phyloP scores from a whole-genome alignment of 2,888 invertebrate genomes.

The Drosophila sordidula region DNA sequence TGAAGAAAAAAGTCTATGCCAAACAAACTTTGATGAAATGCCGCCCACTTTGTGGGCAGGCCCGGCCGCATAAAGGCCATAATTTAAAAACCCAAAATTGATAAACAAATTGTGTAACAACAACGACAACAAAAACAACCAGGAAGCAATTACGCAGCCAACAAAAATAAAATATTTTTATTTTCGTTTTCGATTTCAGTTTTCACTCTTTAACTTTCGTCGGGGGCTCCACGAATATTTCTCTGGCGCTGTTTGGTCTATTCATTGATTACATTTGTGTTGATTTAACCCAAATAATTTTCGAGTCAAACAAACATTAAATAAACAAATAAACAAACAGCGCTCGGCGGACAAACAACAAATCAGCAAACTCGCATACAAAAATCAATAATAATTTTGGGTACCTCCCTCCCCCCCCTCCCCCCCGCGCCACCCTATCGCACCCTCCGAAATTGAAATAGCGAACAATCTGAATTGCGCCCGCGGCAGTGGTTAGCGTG shows the following conservation, averaged over 20 bases:
- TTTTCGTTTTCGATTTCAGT: constrained; percentile 18
- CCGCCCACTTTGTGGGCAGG: constrained; percentile 17
- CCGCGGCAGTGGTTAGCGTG: constrained; percentile 4
- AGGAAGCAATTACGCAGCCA: constrained; percentile 52
- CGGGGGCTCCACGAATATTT: constrained; percentile 2
- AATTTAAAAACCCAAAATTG: constrained; percentile 21
- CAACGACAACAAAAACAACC: constrained; percentile 11
- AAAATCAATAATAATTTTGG: constrained; percentile 66
- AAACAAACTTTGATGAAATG: constrained; percentile 33
- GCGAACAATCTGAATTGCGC: constrained; percentile 13
- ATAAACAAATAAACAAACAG: constrained; percentile 64
- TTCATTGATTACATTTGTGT: constrained; percentile 72
- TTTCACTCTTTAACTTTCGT: constrained; percentile 41
- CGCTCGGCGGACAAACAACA: constrained; percentile 51
- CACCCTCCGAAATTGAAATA: neutral
- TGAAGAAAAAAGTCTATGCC: neutral
- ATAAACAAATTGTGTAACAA: constrained; percentile 34
- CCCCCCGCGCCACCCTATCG: too few species aligned
- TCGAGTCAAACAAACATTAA: constrained; percentile 77
- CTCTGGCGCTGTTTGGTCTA: constrained; percentile 30
- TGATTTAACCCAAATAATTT: constrained; percentile 80
- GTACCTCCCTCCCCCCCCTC: too few species aligned
- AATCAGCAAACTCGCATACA: constrained; percentile 60
- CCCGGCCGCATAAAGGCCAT: constrained; percentile 5
- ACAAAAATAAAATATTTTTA: constrained; percentile 41